Conservation (phyloP, 2,888 invertebrate species). For the Drosophila birchii region DNA sequence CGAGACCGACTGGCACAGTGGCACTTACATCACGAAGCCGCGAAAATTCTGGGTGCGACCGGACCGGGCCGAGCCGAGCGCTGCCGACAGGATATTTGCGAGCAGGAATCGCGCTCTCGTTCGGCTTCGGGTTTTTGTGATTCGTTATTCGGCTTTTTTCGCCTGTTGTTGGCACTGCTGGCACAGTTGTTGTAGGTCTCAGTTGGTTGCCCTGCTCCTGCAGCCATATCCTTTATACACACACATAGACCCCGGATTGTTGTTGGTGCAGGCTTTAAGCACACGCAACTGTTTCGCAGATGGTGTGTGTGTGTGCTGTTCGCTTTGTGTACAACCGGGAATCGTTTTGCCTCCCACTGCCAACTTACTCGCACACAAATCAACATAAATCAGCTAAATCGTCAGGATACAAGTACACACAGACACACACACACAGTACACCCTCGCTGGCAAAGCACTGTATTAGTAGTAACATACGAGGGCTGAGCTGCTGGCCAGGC, state of each 20-base stretch:
- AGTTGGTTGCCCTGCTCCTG: slow-evolving; percentile 47
- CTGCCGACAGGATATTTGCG: slow-evolving; percentile 27
- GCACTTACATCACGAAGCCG: slow-evolving; percentile 83
- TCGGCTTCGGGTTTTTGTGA: slow-evolving; percentile 13
- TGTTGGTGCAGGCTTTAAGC: slow-evolving; percentile 70
- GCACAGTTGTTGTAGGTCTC: slow-evolving; percentile 56
- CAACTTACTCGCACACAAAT: slow-evolving; percentile 69
- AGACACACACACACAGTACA: slow-evolving; percentile 41
- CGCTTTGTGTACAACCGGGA: slow-evolving; percentile 61
- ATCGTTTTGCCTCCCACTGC: slow-evolving; percentile 60
- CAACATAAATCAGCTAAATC: slow-evolving; percentile 80
- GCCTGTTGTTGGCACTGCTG: slow-evolving; percentile 47
- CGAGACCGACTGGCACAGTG: slow-evolving; percentile 82
- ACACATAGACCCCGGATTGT: slow-evolving; percentile 44
- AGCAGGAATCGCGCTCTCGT: slow-evolving; percentile 27
- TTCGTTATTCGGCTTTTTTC: slow-evolving; percentile 33
- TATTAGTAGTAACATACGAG: slow-evolving; percentile 52
- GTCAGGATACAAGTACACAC: slow-evolving; percentile 66
- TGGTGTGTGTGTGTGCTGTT: slow-evolving; percentile 6
- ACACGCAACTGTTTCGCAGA: slow-evolving; percentile 56
- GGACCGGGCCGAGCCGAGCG: slow-evolving; percentile 27
- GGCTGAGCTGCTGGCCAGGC: slow-evolving; percentile 52
- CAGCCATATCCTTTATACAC: slow-evolving; percentile 37
- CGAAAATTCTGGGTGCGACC: slow-evolving; percentile 82
- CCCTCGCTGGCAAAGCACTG: slow-evolving; percentile 44